A percentile compares a stretch with the other conserved stretches of the same genome.
Conservation (phyloP, 2,797 vertebrate species). For the Etheostoma nigrum region DNA sequence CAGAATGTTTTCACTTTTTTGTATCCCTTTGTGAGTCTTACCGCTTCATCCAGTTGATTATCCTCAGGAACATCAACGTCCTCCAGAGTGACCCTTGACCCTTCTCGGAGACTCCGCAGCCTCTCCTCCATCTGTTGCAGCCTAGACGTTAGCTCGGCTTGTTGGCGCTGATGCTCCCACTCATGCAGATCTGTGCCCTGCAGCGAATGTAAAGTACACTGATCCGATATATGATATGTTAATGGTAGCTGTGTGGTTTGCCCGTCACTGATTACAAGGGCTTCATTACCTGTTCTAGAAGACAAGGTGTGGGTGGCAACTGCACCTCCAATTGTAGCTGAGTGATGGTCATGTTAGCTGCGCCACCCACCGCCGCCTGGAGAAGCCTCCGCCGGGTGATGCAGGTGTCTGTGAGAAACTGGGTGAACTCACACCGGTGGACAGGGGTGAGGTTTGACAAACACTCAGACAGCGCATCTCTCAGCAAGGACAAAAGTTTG, state of each 20-base stretch:
- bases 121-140: conserved; percentile 52
- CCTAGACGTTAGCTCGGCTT: not conserved
- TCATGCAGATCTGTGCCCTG: conserved; percentile 54
- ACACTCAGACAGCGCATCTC: conserved; percentile 25
- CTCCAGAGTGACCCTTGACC: conserved; percentile 39
- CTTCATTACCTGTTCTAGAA: conserved; percentile 61
- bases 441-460: conserved; percentile 39
- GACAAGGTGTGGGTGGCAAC: conserved; percentile 55
- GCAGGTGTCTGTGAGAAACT: conserved; percentile 52
- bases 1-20: not conserved
- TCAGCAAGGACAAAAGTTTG: conserved; percentile 33
- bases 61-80: conserved; percentile 34
- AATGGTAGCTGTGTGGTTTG: not conserved
- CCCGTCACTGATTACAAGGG: not conserved
- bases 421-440: conserved; percentile 42
- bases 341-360: not conserved
- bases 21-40: not conserved
- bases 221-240: not conserved
- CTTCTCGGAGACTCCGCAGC: conserved; percentile 32
- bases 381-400: conserved; percentile 46
- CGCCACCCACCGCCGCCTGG: conserved; percentile 44
- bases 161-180: conserved; percentile 37
- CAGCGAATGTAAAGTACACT: not conserved
- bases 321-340: conserved; percentile 61
- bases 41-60: conserved; percentile 41